A percentile compares a stretch with the other conserved stretches of the same genome.
phyloP scores from a whole-genome alignment of 2,797 vertebrate genomes.

The Iguana delicatissima region DNA sequence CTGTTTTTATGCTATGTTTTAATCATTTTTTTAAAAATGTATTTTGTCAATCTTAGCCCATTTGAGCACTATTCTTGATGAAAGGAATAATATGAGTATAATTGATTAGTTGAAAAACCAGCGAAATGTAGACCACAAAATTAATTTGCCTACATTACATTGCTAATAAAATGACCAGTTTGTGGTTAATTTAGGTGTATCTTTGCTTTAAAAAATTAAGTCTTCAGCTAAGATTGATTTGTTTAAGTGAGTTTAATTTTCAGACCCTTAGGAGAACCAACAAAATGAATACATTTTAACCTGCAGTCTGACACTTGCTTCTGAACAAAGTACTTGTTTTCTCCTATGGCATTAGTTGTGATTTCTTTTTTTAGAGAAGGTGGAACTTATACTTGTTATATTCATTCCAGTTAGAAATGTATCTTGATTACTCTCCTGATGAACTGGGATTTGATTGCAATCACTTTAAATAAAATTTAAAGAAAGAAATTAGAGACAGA shows the following conservation, averaged over 20 bases:
- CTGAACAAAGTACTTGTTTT: not conserved
- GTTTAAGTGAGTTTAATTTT: not conserved
- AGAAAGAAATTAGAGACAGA: not conserved
- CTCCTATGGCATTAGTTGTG: not conserved
- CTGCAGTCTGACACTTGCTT: not conserved
- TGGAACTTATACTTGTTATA: not conserved
- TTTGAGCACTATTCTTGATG: not conserved
- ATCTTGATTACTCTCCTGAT: not conserved
- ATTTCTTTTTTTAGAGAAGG: not conserved
- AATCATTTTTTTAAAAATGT: not conserved
- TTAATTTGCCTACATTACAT: not conserved
- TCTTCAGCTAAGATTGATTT: not conserved
- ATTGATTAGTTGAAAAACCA: not conserved
- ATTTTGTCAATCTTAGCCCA: not conserved
- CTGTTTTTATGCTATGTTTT: not conserved
- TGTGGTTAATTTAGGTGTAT: not conserved
- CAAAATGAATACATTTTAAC: not conserved
- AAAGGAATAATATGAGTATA: not conserved
- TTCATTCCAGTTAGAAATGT: not conserved
- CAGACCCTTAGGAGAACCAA: not conserved
- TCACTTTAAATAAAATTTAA: not conserved
- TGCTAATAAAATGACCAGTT: not conserved
- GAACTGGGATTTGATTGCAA: not conserved
- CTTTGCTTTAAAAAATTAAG: not conserved
- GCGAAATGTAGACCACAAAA: not conserved